A percentile compares a stretch with the other conserved stretches of the same genome.
Evolutionary conservation across 2,888 invertebrate species (phyloP).

Genomic region (Eupithecia abbreviata): DNA sequence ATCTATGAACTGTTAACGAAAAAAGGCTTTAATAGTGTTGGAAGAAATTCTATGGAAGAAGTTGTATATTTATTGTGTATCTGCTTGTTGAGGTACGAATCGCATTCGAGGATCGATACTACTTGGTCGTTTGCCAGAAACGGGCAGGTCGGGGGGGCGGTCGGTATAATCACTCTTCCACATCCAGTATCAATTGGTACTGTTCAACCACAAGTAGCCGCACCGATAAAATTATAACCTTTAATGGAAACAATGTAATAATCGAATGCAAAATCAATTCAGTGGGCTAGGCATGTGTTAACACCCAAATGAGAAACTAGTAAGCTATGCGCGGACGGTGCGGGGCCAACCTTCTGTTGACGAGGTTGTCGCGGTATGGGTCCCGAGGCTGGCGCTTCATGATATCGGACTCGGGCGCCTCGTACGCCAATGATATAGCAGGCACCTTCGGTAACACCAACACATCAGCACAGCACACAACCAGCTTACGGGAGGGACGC

Average conservation of each 20-base stretch:
- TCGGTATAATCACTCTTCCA: constrained; percentile 80
- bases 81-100: constrained; percentile 41
- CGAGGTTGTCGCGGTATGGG: constrained; percentile 99
- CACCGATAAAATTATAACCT: constrained; percentile 61
- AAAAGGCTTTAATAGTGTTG: constrained; percentile 36
- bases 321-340: constrained; percentile 65
- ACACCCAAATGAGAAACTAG: constrained; percentile 76
- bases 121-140: constrained; percentile 44
- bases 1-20: constrained; percentile 37
- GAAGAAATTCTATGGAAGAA: constrained; percentile 39
- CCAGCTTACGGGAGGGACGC: constrained; percentile 52
- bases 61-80: constrained; percentile 60
- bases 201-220: constrained; percentile 74
- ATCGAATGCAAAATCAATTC: constrained; percentile 36
- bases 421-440: constrained; percentile 99
- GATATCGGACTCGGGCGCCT: constrained; percentile 99
- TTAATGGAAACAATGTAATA: constrained; percentile 53
- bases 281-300: constrained; percentile 72
- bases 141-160: constrained; percentile 45
- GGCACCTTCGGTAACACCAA: constrained; percentile 92
- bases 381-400: constrained; percentile 99
- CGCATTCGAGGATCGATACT: constrained; percentile 43
- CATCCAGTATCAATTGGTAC: constrained; percentile 75
- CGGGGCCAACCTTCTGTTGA: constrained; percentile 96
- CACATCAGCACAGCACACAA: constrained; percentile 70